These are phyloP conservation scores for Agrotis exclamationis DNA, from an alignment of 2,888 invertebrate species.

Conservation along the genomic window DNA sequence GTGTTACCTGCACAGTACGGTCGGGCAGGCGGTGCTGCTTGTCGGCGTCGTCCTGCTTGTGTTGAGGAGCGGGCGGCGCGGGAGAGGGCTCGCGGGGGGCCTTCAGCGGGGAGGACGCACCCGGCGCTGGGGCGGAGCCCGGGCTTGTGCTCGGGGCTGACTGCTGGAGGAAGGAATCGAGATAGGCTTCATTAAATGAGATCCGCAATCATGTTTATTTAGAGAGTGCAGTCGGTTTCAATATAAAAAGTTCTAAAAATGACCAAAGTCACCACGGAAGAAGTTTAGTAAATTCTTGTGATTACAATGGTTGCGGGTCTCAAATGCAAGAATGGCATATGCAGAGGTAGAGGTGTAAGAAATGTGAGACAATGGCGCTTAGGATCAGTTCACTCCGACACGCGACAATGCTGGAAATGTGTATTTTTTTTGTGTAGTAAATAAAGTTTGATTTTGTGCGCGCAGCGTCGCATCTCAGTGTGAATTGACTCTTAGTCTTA, in stretches of 20 bases:
- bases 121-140: constrained; percentile 9
- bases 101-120: constrained; percentile 40
- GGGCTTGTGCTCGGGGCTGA: constrained; percentile 89
- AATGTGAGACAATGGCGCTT: constrained; percentile 84
- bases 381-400: too few relatives aligned
- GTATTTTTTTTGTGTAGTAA: too few relatives aligned
- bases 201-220: neutral
- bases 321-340: constrained; percentile 52
- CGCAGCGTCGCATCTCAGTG: too few relatives aligned
- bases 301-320: constrained; percentile 59
- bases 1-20: constrained; percentile 73
- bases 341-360: constrained; percentile 72
- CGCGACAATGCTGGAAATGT: too few relatives aligned
- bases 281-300: neutral
- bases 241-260: too few relatives aligned
- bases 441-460: too few relatives aligned
- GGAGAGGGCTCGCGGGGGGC: constrained; percentile 66
- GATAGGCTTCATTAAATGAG: neutral
- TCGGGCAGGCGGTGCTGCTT: constrained; percentile 76
- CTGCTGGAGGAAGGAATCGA: constrained; percentile 5
- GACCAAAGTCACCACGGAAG: neutral
- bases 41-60: constrained; percentile 64
- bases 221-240: too few relatives aligned
- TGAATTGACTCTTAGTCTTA: constrained; percentile 81
- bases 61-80: constrained; percentile 63